A percentile compares a stretch with the other conserved stretches of the same genome.
Evolutionary conservation across 2,888 invertebrate genomes (phyloP).

Genomic region (Amphipoea lucens): DNA sequence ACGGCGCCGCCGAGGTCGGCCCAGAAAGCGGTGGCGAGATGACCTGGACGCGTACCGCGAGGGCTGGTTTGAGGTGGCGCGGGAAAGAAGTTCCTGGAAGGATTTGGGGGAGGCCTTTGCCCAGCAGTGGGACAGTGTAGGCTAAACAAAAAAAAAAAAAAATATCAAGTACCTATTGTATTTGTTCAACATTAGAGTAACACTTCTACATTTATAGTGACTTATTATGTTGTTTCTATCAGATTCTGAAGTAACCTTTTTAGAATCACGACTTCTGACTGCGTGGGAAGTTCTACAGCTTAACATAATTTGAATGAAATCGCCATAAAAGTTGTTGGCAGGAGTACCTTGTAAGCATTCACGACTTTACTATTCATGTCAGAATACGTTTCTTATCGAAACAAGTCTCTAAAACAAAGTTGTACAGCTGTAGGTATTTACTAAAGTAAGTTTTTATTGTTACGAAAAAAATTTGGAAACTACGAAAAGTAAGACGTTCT

Average conservation of each 20-base stretch:
- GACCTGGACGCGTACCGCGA: no score
- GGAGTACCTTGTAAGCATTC: slow-evolving; percentile 45
- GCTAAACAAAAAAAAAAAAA: no score
- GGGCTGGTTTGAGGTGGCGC: no score
- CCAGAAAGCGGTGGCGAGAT: no score
- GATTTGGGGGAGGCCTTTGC: no score
- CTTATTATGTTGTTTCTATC: slow-evolving; percentile 16
- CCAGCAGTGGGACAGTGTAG: no score
- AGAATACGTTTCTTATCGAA: slow-evolving; percentile 43
- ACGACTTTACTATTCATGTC: slow-evolving; percentile 49
- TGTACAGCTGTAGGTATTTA: neutral
- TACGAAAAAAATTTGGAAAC: neutral
- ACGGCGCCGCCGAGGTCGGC: no score
- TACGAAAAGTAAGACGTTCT: neutral
- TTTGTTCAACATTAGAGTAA: neutral
- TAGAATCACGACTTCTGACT: slow-evolving; percentile 57
- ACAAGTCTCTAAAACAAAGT: slow-evolving; percentile 27
- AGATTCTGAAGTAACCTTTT: slow-evolving; percentile 54
- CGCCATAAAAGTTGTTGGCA: slow-evolving; percentile 52
- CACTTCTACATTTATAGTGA: neutral
- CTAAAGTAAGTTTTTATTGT: neutral
- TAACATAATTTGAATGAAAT: slow-evolving; percentile 61
- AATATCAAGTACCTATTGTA: neutral
- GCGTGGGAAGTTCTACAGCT: slow-evolving; percentile 54
- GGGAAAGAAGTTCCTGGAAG: no score